phyloP scores from a whole-genome alignment of 2,113 vertebrate genomes.

The Sorex fumeus region DNA sequence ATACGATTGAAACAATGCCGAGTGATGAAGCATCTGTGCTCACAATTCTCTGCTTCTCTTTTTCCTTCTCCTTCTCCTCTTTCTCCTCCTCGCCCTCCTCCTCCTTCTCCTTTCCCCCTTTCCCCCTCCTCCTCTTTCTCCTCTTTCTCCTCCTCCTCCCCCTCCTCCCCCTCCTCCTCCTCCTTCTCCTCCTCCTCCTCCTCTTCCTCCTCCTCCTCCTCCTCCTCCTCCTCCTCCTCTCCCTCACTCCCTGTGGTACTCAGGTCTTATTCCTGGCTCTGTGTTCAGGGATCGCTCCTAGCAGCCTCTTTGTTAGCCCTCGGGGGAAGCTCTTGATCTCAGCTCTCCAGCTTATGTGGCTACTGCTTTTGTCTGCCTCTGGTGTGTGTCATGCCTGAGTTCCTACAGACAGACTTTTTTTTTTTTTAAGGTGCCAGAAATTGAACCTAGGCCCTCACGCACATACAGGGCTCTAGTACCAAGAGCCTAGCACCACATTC shows the following conservation, averaged over 20 bases:
- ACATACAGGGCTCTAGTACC: too few relatives aligned
- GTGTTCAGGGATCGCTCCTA: too few relatives aligned
- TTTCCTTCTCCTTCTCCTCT: too few relatives aligned
- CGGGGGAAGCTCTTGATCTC: neutral
- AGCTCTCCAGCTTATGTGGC: neutral
- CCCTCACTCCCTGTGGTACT: too few relatives aligned
- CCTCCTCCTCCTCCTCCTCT: too few relatives aligned
- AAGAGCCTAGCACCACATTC: too few relatives aligned
- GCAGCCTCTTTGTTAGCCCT: too few relatives aligned
- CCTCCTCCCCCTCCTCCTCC: too few relatives aligned
- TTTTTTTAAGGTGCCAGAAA: too few relatives aligned
- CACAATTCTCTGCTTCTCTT: neutral
- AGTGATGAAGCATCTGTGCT: neutral
- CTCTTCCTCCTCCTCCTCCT: neutral
- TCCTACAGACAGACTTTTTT: neutral
- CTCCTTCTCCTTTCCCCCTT: neutral
- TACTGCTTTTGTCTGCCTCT: neutral
- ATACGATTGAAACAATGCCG: neutral
- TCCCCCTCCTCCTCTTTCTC: neutral
- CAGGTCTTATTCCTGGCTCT: too few relatives aligned
- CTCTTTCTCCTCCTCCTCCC: neutral
- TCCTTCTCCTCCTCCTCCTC: neutral
- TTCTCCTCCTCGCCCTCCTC: too few relatives aligned
- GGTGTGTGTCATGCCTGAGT: neutral
- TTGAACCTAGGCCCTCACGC: too few relatives aligned